Base-by-base conservation (phyloP, 2,888 invertebrate genomes). In the Harpalus rubripes region DNA sequence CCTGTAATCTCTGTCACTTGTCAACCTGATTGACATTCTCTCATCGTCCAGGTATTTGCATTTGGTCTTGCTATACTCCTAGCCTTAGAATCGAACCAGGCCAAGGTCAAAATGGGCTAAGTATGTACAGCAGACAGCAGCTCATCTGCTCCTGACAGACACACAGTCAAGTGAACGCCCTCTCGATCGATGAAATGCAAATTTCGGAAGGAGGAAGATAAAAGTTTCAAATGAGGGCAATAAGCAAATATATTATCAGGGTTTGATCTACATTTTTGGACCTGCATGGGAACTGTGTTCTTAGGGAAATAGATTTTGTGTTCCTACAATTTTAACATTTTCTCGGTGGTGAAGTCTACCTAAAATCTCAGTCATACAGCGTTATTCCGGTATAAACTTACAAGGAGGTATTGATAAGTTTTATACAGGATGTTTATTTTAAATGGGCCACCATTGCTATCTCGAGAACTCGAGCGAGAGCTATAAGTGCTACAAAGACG, bases 51-150 rank as follows among this genome's bases (percentile, higher is more conserved):
- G 44, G 44, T 52, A 52, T 52, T 52, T 52, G 44, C 44, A 52
- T 52, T 52, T 52, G 44, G 44, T 52, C 44, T 52, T 52, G 44
- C 44, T 12, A 52, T 52, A 4, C 12, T 8, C 44, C 44, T 10
- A 52, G 44, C 12, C 44, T 52, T 52, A 52, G 44, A 52, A 52
- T 52, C 44, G 44, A 52, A 52, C 44, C 44, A 52, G 44, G 44
- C 44, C 44, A 52, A 52, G 44, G 44, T 52, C 10, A 52, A 12
- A 12, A 12, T 12, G 44, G 4, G 44, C 44, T 52, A 52, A 52
- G 44, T 52, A 12, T 52, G 32, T 32, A 32, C 32, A 32, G 32
- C 32, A 32, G 32, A 52, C 44, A 52, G 12, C 44, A 52, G 44
- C 44, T 52, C 44, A 52, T 52, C 44, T 52, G 44, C 44, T 52